Conservation (phyloP, 2,888 invertebrate species). For the Machimus rusticus region DNA sequence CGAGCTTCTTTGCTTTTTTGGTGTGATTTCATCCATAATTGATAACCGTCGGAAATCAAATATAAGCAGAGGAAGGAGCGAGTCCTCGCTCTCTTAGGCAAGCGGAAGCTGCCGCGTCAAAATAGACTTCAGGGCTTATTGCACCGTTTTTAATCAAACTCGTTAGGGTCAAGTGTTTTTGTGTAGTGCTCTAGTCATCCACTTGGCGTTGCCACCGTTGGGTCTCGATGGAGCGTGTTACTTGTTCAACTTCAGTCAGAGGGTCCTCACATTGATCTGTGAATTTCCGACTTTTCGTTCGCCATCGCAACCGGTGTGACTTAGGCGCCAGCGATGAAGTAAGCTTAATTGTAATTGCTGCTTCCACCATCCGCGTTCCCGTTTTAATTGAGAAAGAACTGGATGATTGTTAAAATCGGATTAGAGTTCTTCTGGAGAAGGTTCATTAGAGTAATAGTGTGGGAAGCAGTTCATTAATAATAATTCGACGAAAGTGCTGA, state of each 20-base stretch:
- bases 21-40: slow-evolving; percentile 28
- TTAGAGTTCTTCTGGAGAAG: background rate
- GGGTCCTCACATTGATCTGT: background rate
- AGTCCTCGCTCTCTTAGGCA: background rate
- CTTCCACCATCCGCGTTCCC: background rate
- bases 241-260: background rate
- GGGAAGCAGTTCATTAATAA: background rate
- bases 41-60: slow-evolving; percentile 28
- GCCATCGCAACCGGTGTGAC: background rate
- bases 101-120: background rate
- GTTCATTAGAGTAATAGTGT: slow-evolving; percentile 9
- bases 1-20: background rate
- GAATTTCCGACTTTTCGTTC: background rate
- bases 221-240: background rate
- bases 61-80: background rate
- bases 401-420: slow-evolving; percentile 20
- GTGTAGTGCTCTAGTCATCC: background rate
- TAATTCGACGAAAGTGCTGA: background rate
- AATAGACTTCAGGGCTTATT: slow-evolving; percentile 4
- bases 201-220: background rate
- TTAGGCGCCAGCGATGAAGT: background rate
- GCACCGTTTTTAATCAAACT: slow-evolving; percentile 34
- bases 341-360: slow-evolving; percentile 35
- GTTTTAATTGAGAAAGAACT: slow-evolving; percentile 8
- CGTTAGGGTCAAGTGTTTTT: slow-evolving; percentile 33